Evolutionary conservation across 2,797 vertebrate species (phyloP).

Genomic region (Argya squamiceps): DNA sequence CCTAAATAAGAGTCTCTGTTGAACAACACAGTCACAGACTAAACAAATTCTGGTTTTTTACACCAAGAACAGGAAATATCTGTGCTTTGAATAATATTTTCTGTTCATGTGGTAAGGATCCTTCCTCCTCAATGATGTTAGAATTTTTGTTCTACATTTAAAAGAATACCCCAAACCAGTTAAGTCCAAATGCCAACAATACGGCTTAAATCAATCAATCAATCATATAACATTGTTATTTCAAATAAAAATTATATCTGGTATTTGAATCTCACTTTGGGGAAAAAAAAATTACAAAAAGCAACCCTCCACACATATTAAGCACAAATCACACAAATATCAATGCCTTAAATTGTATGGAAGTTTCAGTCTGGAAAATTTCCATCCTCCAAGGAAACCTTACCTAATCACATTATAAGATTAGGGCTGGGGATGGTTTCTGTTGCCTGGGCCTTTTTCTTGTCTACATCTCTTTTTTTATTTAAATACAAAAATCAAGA

Average conservation of each 20-base stretch:
- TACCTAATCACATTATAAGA: background rate
- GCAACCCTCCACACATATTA: background rate
- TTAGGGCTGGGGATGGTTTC: background rate
- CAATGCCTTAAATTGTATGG: background rate
- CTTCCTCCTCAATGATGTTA: background rate
- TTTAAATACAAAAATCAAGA: background rate
- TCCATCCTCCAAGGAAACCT: background rate
- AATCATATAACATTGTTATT: background rate
- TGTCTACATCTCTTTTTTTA: background rate
- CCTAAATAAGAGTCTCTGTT: background rate
- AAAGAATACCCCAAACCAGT: background rate
- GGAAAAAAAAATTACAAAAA: fast-evolving
- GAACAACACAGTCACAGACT: background rate
- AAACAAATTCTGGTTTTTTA: background rate
- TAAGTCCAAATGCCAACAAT: background rate
- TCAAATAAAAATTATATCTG: background rate
- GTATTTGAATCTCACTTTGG: background rate
- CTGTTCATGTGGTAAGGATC: background rate
- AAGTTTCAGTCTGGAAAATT: background rate
- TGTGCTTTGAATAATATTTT: conserved; percentile 38
- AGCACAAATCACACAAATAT: background rate
- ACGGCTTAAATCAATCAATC: background rate
- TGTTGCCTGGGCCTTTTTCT: background rate
- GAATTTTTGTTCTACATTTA: background rate
- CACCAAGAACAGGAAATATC: conserved; percentile 24